phyloP scores from a whole-genome alignment of 2,888 invertebrate species.

The Hirtodrosophila histrioides region DNA sequence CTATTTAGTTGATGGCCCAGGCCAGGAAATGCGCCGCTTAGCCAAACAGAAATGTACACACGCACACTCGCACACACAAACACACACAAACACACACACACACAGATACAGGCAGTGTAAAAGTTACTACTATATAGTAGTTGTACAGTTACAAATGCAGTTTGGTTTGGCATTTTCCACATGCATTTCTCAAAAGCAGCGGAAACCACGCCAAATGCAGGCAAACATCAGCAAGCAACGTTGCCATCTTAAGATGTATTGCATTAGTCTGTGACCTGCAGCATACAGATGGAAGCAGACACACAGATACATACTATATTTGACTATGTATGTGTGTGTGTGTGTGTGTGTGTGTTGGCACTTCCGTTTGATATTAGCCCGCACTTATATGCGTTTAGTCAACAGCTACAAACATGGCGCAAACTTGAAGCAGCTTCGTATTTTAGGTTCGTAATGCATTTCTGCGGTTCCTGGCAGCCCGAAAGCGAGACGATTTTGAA shows the following conservation, averaged over 20 bases:
- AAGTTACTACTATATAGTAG: constrained; percentile 41
- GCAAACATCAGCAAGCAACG: constrained; percentile 42
- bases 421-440: constrained; percentile 51
- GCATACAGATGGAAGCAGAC: constrained; percentile 10
- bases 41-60: constrained; percentile 52
- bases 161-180: constrained; percentile 70
- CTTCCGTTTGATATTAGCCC: constrained; percentile 78
- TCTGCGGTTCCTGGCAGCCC: constrained; percentile 62
- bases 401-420: constrained; percentile 61
- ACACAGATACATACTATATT: constrained; percentile 1
- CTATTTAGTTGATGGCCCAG: constrained; percentile 76
- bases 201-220: constrained; percentile 76
- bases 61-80: constrained; percentile 17
- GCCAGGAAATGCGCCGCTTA: constrained; percentile 78
- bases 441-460: constrained; percentile 68
- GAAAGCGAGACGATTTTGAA: constrained; percentile 13
- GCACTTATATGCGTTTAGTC: constrained; percentile 74
- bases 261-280: constrained; percentile 65
- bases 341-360: constrained; percentile 44
- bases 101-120: constrained; percentile 16
- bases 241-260: constrained; percentile 68
- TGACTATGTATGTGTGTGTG: constrained; percentile 13
- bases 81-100: constrained; percentile 16
- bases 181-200: constrained; percentile 78
- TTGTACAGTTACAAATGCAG: constrained; percentile 66